phyloP scores from a whole-genome alignment of 2,113 vertebrate genomes.

The Fulica atra region DNA sequence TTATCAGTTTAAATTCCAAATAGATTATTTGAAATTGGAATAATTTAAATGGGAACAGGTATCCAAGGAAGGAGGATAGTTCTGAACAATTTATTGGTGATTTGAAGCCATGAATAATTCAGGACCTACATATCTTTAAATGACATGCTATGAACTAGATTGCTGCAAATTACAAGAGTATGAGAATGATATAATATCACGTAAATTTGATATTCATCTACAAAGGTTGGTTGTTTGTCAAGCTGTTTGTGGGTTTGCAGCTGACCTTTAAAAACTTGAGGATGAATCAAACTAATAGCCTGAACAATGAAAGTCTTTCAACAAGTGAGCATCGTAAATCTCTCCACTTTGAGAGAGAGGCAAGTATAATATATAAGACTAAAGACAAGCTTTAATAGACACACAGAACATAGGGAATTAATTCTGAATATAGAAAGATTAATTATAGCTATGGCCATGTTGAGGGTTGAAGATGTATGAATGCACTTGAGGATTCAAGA shows the following conservation, averaged over 20 bases:
- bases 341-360: not conserved
- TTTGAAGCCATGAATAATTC: conserved; percentile 41
- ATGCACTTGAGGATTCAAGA: not conserved
- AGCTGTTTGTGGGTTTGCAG: conserved; percentile 45
- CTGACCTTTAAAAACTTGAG: conserved; percentile 61
- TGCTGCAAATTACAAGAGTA: not conserved
- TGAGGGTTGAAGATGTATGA: not conserved
- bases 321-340: conserved; percentile 28
- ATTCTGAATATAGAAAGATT: conserved; percentile 29
- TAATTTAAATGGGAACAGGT: not conserved
- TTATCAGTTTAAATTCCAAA: not conserved
- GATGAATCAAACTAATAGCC: conserved; percentile 56
- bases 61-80: not conserved
- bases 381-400: conserved; percentile 38
- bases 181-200: not conserved
- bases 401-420: not conserved
- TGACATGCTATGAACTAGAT: conserved; percentile 3
- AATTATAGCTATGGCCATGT: not conserved
- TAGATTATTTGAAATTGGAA: not conserved
- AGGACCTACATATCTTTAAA: not conserved
- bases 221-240: conserved; percentile 64
- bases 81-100: conserved; percentile 13
- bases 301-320: conserved; percentile 39
- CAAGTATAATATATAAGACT: conserved; percentile 31
- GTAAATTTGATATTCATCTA: conserved; percentile 42